Base-by-base conservation (phyloP, 2,888 invertebrate genomes). In the Erebia ligea region DNA sequence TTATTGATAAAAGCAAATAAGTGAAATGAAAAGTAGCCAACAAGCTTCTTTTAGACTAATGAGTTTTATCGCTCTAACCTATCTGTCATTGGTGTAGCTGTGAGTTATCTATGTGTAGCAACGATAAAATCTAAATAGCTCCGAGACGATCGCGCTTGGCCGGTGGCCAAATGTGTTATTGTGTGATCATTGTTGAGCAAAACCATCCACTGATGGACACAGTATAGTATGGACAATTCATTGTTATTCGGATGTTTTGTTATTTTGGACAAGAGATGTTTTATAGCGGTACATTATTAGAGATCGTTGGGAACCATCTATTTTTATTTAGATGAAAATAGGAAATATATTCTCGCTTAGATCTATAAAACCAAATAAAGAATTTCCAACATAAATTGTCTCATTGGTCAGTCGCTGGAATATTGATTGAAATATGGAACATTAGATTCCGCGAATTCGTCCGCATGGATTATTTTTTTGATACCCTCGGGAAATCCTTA, bases 61-160 rank as follows among this genome's bases (percentile, higher is more conserved):
- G 10, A 19, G 2, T 40, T 59, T 45, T 11, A 11, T 21, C n/a
- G 13, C 4, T 62, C 15, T 62, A 13, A 25, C 62, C 62, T 17
- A 15, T 62, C 62, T 48, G 62, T 15, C 1, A 45, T 9, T 25
- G 21, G 15, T 15, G 48, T 2, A 62, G 15, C 19, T 8, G 19
- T 19, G 9, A 1, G 21, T 15, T 62, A 48, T 62, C 62, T 45
- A 0, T 13, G 45, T 45, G 48, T 45, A 21, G 67, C 71, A 57
- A 73, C 75, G 78, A 79, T 80, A 79, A 74, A 75, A 78, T 78
- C 79, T 79, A 78, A 79, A 79, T 77, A 75, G 75, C 71, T 70
- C 69, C 72, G 73, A 74, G 75, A 76, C 76, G 76, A 70, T 64
- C 63, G 62, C 72, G 72, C 64, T 69, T 76, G 71, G 75, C 69